These are phyloP conservation scores for Malurus splendens DNA, from an alignment of 2,797 vertebrate species.

Conservation along the genomic window DNA sequence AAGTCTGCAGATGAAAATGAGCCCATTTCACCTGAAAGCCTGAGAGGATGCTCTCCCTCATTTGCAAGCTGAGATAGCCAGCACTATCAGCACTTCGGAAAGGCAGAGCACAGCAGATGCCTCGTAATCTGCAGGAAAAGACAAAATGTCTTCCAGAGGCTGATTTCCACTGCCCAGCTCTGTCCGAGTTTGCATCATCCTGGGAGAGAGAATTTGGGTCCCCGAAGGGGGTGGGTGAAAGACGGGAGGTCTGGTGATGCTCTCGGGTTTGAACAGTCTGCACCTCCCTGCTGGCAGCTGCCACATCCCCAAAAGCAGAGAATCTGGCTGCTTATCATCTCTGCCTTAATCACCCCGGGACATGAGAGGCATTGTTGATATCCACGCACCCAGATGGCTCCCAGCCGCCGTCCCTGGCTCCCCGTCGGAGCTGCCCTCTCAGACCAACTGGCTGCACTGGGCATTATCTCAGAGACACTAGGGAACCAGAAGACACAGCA, in stretches of 20 bases:
- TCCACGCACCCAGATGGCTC: slow-evolving; percentile 10
- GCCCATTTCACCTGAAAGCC: background rate
- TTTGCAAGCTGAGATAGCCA: background rate
- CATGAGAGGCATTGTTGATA: background rate
- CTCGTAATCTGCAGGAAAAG: background rate
- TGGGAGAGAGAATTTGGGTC: background rate
- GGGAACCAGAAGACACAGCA: background rate
- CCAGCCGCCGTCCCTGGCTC: background rate
- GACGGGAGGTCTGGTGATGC: background rate
- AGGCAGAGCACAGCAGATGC: background rate
- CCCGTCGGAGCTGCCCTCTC: background rate
- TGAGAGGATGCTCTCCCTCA: background rate
- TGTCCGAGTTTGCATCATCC: background rate
- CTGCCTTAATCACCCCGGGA: background rate
- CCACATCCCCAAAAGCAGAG: background rate
- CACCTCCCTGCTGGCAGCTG: background rate
- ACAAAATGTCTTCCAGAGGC: background rate
- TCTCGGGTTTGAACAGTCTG: background rate
- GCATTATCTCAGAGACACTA: background rate
- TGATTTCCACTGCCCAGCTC: background rate
- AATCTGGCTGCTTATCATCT: background rate
- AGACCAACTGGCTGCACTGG: background rate
- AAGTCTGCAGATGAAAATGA: background rate
- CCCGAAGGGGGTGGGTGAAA: rapidly evolving
- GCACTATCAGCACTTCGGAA: background rate